Evolutionary conservation across 2,113 vertebrate species (phyloP).

Genomic region (Xenopus tropicalis): UCB_Xtro_10.0 CM004444.2:148936501-148937000

Average conservation of each 20-base stretch:
- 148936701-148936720: too few species aligned
- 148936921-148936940: neutral
- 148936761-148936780: constrained; percentile 14
- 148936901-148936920: constrained; percentile 22
- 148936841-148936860: constrained; percentile 76
- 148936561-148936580: too few species aligned
- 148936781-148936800: constrained; percentile 47
- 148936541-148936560: too few species aligned
- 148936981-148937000: constrained; percentile 20
- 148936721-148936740: neutral
- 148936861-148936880: constrained; percentile 80
- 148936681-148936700: too few species aligned
- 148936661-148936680: too few species aligned
- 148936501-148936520: too few species aligned
- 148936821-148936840: constrained; percentile 72
- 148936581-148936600: too few species aligned
- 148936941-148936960: too few species aligned
- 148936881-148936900: constrained; percentile 64
- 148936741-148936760: constrained; percentile 17
- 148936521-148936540: too few species aligned
- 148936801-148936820: constrained; percentile 70
- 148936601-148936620: too few species aligned
- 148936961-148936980: neutral
- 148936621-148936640: too few species aligned
- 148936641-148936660: too few species aligned